phyloP scores from a whole-genome alignment of 1,140 invertebrate genomes.

The Heterodera schachtii region DNA sequence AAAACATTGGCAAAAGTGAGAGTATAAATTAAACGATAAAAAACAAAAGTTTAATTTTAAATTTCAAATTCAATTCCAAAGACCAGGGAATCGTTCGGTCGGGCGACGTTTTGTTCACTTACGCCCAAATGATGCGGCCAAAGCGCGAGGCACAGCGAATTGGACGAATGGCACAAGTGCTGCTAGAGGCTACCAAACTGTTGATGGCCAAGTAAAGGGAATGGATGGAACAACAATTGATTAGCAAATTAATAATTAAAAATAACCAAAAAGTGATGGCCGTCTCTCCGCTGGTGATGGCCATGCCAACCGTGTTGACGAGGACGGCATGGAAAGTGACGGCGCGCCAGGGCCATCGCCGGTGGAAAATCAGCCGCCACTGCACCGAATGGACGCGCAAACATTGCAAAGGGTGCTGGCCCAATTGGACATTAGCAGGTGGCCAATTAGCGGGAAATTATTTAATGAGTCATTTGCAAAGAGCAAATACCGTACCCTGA shows the following conservation, averaged over 20 bases:
- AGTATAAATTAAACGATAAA: not conserved
- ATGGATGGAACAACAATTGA: not conserved
- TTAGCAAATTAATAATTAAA: not conserved
- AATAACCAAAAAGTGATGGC: conserved; percentile 12
- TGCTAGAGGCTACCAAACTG: conserved; percentile 61
- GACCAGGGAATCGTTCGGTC: conserved; percentile 49
- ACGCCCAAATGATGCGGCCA: conserved; percentile 63
- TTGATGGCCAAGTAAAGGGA: conserved; percentile 49
- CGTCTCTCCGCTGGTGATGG: conserved; percentile 12
- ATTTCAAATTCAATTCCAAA: conserved; percentile 23
- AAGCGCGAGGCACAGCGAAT: conserved; percentile 58
- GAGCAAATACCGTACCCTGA: no score
- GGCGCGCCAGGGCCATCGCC: not conserved
- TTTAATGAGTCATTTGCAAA: not conserved
- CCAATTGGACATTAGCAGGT: conserved; percentile 55
- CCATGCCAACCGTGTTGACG: conserved; percentile 1
- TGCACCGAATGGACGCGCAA: conserved; percentile 46
- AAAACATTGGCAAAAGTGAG: conserved; percentile 53
- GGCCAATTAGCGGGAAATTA: conserved; percentile 6
- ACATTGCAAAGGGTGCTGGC: conserved; percentile 60
- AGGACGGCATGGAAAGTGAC: not conserved
- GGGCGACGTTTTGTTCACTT: conserved; percentile 60
- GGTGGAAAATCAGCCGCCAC: conserved; percentile 1
- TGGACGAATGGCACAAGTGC: conserved; percentile 49
- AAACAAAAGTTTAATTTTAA: conserved; percentile 13